phyloP scores from a whole-genome alignment of 2,797 vertebrate genomes.

The Pangasius krempfi region DNA sequence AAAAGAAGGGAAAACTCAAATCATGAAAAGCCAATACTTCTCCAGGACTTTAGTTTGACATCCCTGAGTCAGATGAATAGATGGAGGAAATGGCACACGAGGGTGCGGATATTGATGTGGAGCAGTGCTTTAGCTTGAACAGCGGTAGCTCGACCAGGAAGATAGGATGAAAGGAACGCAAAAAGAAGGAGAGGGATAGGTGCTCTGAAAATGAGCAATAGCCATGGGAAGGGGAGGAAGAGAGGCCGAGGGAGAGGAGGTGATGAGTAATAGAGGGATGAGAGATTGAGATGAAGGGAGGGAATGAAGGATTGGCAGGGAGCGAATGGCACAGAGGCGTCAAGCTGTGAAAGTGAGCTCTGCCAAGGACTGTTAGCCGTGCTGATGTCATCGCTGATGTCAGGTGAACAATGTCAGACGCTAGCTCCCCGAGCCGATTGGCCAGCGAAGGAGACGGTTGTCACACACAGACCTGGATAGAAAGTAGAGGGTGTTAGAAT shows the following conservation, averaged over 20 bases:
- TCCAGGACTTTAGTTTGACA: neutral
- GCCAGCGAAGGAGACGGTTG: slow-evolving; percentile 50
- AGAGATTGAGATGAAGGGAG: slow-evolving; percentile 40
- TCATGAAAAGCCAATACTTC: neutral
- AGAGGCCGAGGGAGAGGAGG: slow-evolving; percentile 28
- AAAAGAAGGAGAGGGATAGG: slow-evolving; percentile 11
- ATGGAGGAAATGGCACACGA: slow-evolving; percentile 37
- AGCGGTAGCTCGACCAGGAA: neutral
- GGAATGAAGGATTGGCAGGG: slow-evolving; percentile 34
- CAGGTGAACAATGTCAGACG: slow-evolving; percentile 50
- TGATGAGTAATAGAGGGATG: slow-evolving; percentile 37
- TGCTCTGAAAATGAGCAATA: slow-evolving; percentile 23
- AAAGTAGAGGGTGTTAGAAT: slow-evolving; percentile 7
- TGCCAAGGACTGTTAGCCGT: slow-evolving; percentile 54
- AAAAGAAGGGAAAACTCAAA: neutral
- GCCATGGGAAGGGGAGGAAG: slow-evolving; percentile 35
- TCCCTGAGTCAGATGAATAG: slow-evolving; percentile 38
- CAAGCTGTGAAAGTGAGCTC: slow-evolving; percentile 55
- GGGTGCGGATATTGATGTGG: slow-evolving; percentile 22
- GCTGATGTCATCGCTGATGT: slow-evolving; percentile 61
- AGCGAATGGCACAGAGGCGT: slow-evolving; percentile 36
- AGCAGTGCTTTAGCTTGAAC: slow-evolving; percentile 20
- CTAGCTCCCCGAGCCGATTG: slow-evolving; percentile 59
- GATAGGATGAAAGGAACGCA: slow-evolving; percentile 27
- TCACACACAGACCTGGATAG: slow-evolving; percentile 44